Conservation (phyloP, 2,113 vertebrate genomes). For the Chelonoidis abingdonii region DNA sequence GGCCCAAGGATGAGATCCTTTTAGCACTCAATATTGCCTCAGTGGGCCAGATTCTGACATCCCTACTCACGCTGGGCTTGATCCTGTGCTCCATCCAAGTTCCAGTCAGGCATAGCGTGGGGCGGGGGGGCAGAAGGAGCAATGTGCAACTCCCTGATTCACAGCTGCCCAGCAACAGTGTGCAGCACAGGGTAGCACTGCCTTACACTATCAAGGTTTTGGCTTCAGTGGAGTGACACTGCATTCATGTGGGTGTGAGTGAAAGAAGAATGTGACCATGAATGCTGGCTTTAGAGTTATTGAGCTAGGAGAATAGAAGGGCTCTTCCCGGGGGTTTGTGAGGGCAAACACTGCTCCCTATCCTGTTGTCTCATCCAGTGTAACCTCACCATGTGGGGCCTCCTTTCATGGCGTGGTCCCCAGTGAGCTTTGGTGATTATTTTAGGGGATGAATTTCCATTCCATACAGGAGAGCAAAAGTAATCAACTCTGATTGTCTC, state of each 20-base stretch:
- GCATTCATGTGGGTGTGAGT: neutral
- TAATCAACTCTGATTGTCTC: neutral
- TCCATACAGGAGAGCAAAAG: neutral
- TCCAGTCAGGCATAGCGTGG: neutral
- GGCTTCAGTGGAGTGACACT: neutral
- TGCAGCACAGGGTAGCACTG: neutral
- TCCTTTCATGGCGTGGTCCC: neutral
- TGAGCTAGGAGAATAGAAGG: neutral
- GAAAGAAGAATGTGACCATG: neutral
- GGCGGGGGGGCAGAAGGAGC: neutral
- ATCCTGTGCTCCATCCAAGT: neutral
- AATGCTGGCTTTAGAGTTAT: neutral
- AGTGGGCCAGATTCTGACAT: neutral
- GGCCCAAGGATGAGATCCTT: neutral
- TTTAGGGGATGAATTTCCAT: neutral
- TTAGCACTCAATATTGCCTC: neutral
- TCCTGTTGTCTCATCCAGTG: neutral
- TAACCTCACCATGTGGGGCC: neutral
- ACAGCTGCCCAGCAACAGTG: neutral
- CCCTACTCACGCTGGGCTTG: neutral
- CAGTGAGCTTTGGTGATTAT: neutral
- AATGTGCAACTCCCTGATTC: neutral
- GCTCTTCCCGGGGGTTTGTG: neutral
- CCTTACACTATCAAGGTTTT: too few relatives aligned
- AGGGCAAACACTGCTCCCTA: neutral